phyloP scores from a whole-genome alignment of 1,140 invertebrate genomes.

The Lepidurus apus region DNA sequence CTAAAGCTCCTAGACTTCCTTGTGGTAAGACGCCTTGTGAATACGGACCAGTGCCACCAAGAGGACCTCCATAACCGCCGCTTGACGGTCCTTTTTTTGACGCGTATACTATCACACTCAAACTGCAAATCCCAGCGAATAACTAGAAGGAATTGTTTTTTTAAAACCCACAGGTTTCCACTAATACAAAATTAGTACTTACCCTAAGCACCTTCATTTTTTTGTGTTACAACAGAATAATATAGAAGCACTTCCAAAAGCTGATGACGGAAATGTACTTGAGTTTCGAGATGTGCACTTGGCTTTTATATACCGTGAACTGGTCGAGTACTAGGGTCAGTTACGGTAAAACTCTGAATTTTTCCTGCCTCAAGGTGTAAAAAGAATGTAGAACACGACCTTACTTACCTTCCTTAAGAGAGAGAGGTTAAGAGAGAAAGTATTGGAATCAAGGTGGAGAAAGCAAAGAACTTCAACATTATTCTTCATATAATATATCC shows the following conservation, averaged over 20 bases:
- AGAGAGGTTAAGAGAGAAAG: neutral
- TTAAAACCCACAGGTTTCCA: neutral
- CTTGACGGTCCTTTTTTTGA: neutral
- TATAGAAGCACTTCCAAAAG: neutral
- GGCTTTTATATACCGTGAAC: neutral
- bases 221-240: neutral
- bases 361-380: neutral
- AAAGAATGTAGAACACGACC: constrained; percentile 4
- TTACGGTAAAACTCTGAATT: neutral
- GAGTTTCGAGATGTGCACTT: neutral
- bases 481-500: neutral
- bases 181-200: neutral
- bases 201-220: neutral
- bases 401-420: neutral
- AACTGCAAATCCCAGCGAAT: neutral
- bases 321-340: neutral
- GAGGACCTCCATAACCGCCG: neutral
- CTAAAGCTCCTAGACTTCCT: neutral
- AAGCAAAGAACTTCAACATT: neutral
- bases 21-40: neutral
- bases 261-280: neutral
- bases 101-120: neutral
- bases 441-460: neutral
- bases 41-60: neutral
- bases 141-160: neutral